Base-by-base conservation (phyloP, 2,113 vertebrate species). In the Istiophorus platypterus region DNA sequence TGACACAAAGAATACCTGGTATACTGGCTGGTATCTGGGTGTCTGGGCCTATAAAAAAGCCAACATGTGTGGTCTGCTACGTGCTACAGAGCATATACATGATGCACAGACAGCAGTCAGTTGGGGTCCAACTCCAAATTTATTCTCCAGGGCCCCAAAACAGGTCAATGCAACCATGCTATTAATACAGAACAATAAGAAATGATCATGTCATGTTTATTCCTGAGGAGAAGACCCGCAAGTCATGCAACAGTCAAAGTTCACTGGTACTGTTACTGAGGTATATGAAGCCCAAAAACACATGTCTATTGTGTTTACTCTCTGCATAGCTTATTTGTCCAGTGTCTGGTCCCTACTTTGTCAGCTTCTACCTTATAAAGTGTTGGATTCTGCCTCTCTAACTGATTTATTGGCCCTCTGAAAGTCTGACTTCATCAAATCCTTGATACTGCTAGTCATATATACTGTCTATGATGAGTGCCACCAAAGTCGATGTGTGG, bases 391-490 rank as follows among this genome's bases (percentile, higher is more conserved):
- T 26, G 7, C 61, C 65, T 17, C 52, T 29, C 58, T 67, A 66
- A 56, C 84, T 88, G 92, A 93, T 94, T 93, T 87, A 91, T 88
- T 37, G 77, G 57, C 49, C 79, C 74, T 37, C 72, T 64, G 74
- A 87, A 87, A 91, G 87, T 90, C 91, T 85, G 88, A 91, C 91
- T 91, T 90, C 92, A 93, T 93, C 91, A 91, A 89, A 90, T 90
- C 89, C 85, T 81, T 81, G 88, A 92, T 92, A 82, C 78, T 42
- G 78, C 87, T 76, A 81, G 74, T 90, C 87, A 87, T 89, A 89
- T 89, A 91, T 86, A 88, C 80, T 24, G 77, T 85, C 90, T 91
- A 81, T 91, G 92, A 91, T 87, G 92, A 90, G 88, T 81, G 88
- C 90, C 85, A 87, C 81, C 72, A 59, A 58, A 90, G 87, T 89